Percentiles rank a stretch among this genome's conserved stretches.
Conservation (phyloP, 2,797 vertebrate species). For the Lagocephalus sceleratus region DNA sequence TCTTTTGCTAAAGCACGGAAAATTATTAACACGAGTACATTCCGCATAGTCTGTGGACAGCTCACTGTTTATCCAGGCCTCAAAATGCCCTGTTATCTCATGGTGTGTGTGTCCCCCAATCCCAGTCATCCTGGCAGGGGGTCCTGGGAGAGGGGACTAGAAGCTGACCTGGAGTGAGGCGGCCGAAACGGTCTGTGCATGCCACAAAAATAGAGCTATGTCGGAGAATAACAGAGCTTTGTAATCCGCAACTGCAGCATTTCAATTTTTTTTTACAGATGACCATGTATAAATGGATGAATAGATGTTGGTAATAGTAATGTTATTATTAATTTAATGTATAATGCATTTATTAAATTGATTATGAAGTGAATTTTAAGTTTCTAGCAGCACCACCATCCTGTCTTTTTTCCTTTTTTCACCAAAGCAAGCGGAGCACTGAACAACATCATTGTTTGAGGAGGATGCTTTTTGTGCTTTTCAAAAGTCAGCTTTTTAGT, state of each 20-base stretch:
- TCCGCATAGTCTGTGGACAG: slow-evolving; percentile 34
- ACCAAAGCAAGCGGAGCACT: too few species aligned
- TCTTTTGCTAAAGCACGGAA: slow-evolving; percentile 43
- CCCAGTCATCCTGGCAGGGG: slow-evolving; percentile 56
- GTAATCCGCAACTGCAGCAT: slow-evolving; percentile 22
- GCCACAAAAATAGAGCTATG: slow-evolving; percentile 23
- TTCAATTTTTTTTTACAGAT: too few species aligned
- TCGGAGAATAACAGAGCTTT: slow-evolving; percentile 29
- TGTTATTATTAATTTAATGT: neutral
- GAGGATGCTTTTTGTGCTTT: too few species aligned
- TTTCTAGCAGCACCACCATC: too few species aligned
- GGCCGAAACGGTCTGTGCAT: slow-evolving; percentile 40
- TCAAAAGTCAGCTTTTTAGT: too few species aligned
- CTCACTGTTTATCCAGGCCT: slow-evolving; percentile 66
- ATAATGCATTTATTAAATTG: neutral
- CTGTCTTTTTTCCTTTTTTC: too few species aligned
- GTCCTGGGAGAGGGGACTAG: slow-evolving; percentile 70
- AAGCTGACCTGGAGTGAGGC: slow-evolving; percentile 51
- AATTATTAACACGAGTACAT: slow-evolving; percentile 41
- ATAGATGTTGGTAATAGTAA: neutral
- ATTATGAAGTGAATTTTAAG: slow-evolving; percentile 4
- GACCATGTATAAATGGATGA: neutral
- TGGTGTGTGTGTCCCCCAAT: slow-evolving; percentile 52
- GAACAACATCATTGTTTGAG: too few species aligned
- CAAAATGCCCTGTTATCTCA: slow-evolving; percentile 67